A percentile compares a stretch with the other conserved stretches of the same genome.
These are phyloP conservation scores for Babyrousa celebensis DNA, from an alignment of 2,797 vertebrate species.

Conservation along the genomic window DNA sequence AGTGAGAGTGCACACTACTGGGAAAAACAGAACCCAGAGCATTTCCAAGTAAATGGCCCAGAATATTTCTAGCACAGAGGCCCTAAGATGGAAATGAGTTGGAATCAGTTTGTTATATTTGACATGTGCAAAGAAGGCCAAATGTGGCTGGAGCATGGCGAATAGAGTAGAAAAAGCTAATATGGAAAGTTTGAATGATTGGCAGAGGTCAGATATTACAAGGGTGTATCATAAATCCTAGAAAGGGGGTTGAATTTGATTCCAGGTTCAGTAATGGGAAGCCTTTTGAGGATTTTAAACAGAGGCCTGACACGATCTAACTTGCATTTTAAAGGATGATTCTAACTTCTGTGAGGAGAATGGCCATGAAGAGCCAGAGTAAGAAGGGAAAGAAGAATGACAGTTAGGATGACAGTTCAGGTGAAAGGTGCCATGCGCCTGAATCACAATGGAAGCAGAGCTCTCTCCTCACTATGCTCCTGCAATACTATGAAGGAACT, in stretches of 20 bases:
- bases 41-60: conserved; percentile 28
- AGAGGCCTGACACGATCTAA: neutral
- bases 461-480: rapidly evolving
- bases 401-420: neutral
- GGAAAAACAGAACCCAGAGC: conserved; percentile 12
- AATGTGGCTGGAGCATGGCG: neutral
- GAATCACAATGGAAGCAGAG: neutral
- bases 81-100: conserved; percentile 42
- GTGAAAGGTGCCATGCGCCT: neutral
- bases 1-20: neutral
- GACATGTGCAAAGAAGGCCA: neutral
- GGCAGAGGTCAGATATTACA: neutral
- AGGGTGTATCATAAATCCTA: neutral
- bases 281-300: neutral
- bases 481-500: neutral
- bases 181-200: neutral
- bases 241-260: neutral
- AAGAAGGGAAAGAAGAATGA: neutral
- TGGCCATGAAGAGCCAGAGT: neutral
- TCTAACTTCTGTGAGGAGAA: neutral
- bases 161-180: neutral
- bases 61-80: conserved; percentile 31
- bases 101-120: neutral
- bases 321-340: conserved; percentile 31
- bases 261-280: neutral